phyloP scores from a whole-genome alignment of 1,140 invertebrate genomes.

The Rhysida immarginata region DNA sequence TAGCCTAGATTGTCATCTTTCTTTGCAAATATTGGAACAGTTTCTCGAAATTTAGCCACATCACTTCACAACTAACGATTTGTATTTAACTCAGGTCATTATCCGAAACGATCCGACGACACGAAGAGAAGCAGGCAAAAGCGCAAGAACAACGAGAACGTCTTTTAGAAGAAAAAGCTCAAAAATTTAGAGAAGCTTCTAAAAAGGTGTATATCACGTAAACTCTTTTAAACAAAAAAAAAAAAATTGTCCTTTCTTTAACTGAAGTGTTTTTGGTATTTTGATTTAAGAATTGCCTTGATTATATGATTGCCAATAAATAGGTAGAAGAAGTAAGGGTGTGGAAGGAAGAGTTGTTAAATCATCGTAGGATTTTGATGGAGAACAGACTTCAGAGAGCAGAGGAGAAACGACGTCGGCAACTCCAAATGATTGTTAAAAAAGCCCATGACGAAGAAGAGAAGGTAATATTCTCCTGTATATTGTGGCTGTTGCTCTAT shows the following conservation, averaged over 20 bases:
- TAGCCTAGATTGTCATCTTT: too few relatives aligned
- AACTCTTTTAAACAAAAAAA: background rate
- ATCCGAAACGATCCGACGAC: conserved; percentile 50
- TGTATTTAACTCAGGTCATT: too few relatives aligned
- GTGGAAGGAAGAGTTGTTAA: conserved; percentile 68
- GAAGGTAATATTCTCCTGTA: conserved; percentile 43
- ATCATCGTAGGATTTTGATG: conserved; percentile 66
- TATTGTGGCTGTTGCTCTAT: too few relatives aligned
- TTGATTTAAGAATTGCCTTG: too few relatives aligned
- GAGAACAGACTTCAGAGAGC: conserved; percentile 73
- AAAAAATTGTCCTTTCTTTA: too few relatives aligned
- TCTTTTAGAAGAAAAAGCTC: conserved; percentile 64
- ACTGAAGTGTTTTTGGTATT: too few relatives aligned
- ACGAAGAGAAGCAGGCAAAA: conserved; percentile 60
- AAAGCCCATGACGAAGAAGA: conserved; percentile 97
- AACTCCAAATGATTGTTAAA: conserved; percentile 62
- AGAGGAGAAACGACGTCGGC: conserved; percentile 72
- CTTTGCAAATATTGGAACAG: too few relatives aligned
- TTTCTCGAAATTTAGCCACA: too few relatives aligned
- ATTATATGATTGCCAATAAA: too few relatives aligned
- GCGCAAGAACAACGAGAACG: conserved; percentile 45
- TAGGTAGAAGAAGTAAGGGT: conserved; percentile 77
- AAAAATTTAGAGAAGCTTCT: conserved; percentile 65
- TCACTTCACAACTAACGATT: too few relatives aligned
- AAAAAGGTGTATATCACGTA: conserved; percentile 44